Evolutionary conservation across 2,888 invertebrate genomes (phyloP).

Genomic region (Steromphala cineraria): DNA sequence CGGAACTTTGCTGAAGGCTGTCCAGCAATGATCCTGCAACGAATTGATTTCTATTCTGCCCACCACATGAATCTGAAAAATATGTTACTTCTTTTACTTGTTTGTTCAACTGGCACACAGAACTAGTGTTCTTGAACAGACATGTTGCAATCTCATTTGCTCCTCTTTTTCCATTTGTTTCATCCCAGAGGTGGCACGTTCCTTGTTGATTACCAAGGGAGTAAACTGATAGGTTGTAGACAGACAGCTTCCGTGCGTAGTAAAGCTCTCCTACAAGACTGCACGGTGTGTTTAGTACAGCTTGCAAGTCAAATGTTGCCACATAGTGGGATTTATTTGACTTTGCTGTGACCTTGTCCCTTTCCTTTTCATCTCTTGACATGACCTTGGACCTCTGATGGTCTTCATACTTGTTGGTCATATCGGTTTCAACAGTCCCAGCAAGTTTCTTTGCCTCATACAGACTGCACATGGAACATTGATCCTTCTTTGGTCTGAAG

Average conservation of each 20-base stretch:
- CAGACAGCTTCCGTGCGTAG: conserved; percentile 15
- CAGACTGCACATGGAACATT: conserved; percentile 31
- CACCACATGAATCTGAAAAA: neutral
- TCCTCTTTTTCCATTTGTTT: conserved; percentile 21
- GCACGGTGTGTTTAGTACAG: conserved; percentile 33
- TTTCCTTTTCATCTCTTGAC: conserved; percentile 33
- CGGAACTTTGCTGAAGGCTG: neutral
- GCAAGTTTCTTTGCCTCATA: conserved; percentile 19
- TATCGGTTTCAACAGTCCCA: conserved; percentile 2
- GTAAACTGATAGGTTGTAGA: conserved; percentile 28
- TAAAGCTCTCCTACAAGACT: conserved; percentile 26
- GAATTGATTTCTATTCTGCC: conserved; percentile 11
- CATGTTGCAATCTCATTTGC: conserved; percentile 7
- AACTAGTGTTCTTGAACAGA: neutral
- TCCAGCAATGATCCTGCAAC: conserved; percentile 12
- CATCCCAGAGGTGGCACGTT: conserved; percentile 1
- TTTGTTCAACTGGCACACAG: neutral
- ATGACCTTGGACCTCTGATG: conserved; percentile 22
- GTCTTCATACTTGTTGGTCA: neutral
- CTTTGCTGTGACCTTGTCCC: conserved; percentile 20
- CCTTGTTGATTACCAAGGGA: neutral
- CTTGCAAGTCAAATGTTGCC: conserved; percentile 31
- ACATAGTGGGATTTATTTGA: neutral
- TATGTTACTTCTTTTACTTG: neutral
- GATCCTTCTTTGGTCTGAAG: conserved; percentile 40